Evolutionary conservation across 2,113 vertebrate species (phyloP), one percentile per base, ranked within the genome.

Genomic region (Chloroceryle aenea): DNA sequence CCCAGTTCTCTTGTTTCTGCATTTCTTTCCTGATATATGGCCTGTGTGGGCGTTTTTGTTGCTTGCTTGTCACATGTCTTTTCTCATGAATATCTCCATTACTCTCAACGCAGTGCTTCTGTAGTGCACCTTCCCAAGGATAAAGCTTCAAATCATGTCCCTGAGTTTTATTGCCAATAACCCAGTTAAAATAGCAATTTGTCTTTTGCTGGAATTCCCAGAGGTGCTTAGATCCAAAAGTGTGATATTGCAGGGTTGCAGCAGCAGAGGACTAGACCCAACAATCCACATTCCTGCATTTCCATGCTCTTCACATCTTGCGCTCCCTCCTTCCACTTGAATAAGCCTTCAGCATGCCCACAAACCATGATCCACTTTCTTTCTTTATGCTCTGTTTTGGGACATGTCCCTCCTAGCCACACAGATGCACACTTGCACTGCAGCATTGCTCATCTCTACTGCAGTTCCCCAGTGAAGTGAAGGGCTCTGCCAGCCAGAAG

Each of bases 21-120:
- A 1, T 73, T 62, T 83, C 34, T 83, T n/a, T 47, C n/a, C 75
- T 84, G 89, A 90, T 92, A 92, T 83, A 76, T 88, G 83, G 71
- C 43, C 71, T 38, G 1, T 38, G 71, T 1, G 4, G 63, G 38
- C 47, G 10, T 38, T 92, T 83, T 42, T 90, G 56, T 86, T 79
- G 48, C 83, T 93, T 72, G 43, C 43, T 88, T n/a, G 69, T 68
- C 83, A 40, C 0, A 0, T 84, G 76, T 89, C 55, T 89, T 58
- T 78, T 68, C 66, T 78, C 29, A 29, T 58, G 43, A 91, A 25
- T 53, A 93, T 23, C 67, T 86, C 62, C 47, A 43, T 90, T 76
- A 82, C 36, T 92, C 86, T 68, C 48, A 23, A 43, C 16, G 63
- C 67, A 43, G 83, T 25, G 79, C 43, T 74, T 68, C 62, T 68